Percentiles rank a stretch among this genome's conserved stretches.
Conservation (phyloP, 1,140 invertebrate genomes). For the Trachelipus rathkii region DNA sequence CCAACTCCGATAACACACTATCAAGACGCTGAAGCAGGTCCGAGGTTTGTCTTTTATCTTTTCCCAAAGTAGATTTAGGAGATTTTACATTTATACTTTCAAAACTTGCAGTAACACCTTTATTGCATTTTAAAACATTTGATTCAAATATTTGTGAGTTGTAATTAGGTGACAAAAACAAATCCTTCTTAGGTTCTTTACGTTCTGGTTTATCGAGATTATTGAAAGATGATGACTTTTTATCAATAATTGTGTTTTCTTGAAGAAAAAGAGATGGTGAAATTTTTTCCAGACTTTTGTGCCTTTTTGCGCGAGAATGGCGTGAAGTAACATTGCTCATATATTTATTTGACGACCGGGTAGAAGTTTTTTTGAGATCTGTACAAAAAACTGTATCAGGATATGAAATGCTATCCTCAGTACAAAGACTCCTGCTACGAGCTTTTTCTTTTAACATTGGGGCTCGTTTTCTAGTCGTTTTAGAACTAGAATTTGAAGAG, state of each 20-base stretch:
- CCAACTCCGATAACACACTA: background rate
- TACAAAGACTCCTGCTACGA: background rate
- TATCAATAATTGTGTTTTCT: background rate
- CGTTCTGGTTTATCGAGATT: too few species aligned
- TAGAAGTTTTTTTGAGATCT: background rate
- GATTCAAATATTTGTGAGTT: background rate
- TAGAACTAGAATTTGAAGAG: background rate
- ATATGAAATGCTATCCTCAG: background rate
- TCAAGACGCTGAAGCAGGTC: background rate
- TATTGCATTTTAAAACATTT: background rate
- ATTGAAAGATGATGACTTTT: too few species aligned
- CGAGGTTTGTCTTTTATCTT: background rate
- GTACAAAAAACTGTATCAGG: background rate
- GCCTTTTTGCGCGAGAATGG: too few species aligned
- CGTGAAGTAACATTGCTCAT: background rate
- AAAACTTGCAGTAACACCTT: background rate
- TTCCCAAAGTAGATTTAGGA: background rate
- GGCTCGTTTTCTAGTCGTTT: background rate
- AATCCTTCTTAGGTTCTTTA: too few species aligned
- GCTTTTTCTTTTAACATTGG: background rate
- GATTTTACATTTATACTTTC: background rate
- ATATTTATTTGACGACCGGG: background rate
- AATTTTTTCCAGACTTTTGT: background rate
- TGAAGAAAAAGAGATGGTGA: background rate
- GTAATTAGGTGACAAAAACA: background rate